Evolutionary conservation across 2,888 invertebrate species (phyloP).

Genomic region (Dione vanillae): DNA sequence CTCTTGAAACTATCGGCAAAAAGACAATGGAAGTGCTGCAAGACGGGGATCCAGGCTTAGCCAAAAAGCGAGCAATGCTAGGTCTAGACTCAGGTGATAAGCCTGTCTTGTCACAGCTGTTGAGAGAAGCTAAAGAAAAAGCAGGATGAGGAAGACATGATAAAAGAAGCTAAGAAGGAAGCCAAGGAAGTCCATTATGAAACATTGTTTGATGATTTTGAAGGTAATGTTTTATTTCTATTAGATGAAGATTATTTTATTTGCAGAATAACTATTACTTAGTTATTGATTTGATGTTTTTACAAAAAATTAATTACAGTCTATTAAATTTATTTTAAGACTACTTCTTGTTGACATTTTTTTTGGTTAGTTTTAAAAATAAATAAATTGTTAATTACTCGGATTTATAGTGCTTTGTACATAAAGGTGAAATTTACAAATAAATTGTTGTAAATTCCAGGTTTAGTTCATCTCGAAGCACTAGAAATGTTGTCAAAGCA

Average conservation of each 20-base stretch:
- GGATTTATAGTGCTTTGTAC: no score
- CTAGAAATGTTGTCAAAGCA: constrained; percentile 95
- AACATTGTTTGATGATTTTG: constrained; percentile 93
- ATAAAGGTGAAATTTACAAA: background rate
- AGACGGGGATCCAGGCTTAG: constrained; percentile 95
- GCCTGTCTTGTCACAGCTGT: constrained; percentile 85
- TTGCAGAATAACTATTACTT: no score
- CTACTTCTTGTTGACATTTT: no score
- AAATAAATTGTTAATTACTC: no score
- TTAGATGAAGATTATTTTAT: no score
- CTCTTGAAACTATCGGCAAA: constrained; percentile 96
- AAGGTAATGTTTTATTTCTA: constrained; percentile 81
- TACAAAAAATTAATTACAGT: no score
- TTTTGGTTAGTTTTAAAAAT: no score
- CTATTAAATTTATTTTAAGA: no score
- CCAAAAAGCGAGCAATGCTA: constrained; percentile 89
- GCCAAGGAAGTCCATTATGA: constrained; percentile 87
- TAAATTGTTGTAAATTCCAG: constrained; percentile 60
- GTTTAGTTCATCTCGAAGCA: constrained; percentile 94
- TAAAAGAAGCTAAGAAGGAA: constrained; percentile 75
- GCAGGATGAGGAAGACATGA: constrained; percentile 85
- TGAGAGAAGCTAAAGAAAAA: constrained; percentile 89
- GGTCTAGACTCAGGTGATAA: constrained; percentile 84
- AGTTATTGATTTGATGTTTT: background rate
- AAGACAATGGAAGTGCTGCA: constrained; percentile 97